These are phyloP conservation scores for Lasaia peninsularis DNA, from an alignment of 1,140 invertebrate genomes.

Conservation along the genomic window DNA sequence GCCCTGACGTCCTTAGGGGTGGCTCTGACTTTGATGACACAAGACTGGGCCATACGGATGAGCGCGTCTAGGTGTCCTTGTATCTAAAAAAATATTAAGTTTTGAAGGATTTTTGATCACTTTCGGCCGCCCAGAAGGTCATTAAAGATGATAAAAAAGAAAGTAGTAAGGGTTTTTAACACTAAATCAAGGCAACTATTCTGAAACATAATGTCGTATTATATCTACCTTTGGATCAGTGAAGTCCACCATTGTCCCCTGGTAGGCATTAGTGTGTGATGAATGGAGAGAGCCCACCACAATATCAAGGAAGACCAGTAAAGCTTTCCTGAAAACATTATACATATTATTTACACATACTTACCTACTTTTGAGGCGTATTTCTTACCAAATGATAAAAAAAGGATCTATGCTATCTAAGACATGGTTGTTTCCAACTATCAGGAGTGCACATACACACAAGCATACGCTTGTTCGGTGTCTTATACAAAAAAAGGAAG, in stretches of 20 bases:
- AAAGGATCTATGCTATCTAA: no score
- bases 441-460: no score
- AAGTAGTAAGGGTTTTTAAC: no score
- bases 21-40: slow-evolving; percentile 60
- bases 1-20: slow-evolving; percentile 63
- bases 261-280: slow-evolving; percentile 28
- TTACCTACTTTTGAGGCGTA: no score
- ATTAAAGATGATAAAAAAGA: no score
- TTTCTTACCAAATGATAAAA: no score
- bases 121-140: no score
- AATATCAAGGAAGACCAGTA: slow-evolving; percentile 13
- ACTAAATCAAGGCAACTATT: no score
- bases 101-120: not conserved
- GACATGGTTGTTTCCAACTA: no score
- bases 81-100: slow-evolving; percentile 34
- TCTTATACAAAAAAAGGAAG: no score
- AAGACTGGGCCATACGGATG: slow-evolving; percentile 63
- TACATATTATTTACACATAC: not conserved
- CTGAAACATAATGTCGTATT: not conserved
- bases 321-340: slow-evolving; percentile 16
- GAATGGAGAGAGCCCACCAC: slow-evolving; percentile 21
- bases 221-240: slow-evolving; percentile 55
- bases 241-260: slow-evolving; percentile 59
- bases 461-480: no score
- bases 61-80: slow-evolving; percentile 66